Evolutionary conservation across 2,797 vertebrate genomes (phyloP).

Genomic region (Limosa lapponica): DNA sequence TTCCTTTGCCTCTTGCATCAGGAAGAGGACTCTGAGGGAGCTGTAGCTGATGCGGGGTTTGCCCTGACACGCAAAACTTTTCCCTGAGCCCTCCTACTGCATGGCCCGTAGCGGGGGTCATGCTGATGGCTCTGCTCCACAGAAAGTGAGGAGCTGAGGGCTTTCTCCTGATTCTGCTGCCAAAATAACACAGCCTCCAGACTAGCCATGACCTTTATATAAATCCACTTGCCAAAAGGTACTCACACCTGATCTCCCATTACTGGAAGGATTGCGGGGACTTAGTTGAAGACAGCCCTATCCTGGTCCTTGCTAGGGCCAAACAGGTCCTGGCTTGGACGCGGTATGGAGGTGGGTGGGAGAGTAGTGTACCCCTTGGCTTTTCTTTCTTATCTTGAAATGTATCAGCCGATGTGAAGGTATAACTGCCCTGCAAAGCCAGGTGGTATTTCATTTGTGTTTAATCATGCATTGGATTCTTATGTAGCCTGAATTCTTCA

Average conservation of each 20-base stretch:
- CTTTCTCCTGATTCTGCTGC: background rate
- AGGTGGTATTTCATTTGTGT: background rate
- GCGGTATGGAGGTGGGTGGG: background rate
- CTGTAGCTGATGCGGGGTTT: fast-evolving
- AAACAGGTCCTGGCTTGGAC: background rate
- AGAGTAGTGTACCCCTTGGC: background rate
- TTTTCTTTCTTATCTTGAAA: background rate
- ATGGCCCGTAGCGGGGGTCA: fast-evolving
- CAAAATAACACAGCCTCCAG: background rate
- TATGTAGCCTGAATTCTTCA: background rate
- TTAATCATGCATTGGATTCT: background rate
- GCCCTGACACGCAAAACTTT: fast-evolving
- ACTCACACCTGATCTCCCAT: background rate
- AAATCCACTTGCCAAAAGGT: background rate
- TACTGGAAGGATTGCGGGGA: background rate
- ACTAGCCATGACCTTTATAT: background rate
- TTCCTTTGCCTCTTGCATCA: background rate
- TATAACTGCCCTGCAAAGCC: background rate
- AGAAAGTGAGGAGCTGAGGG: background rate
- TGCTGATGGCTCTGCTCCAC: background rate
- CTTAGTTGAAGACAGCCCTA: background rate
- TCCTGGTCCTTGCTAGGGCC: background rate
- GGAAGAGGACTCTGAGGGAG: background rate
- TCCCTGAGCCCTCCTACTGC: background rate
- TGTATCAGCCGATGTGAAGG: background rate